Conservation (phyloP, 1,140 invertebrate genomes). For the Melitaea cinxia region DNA sequence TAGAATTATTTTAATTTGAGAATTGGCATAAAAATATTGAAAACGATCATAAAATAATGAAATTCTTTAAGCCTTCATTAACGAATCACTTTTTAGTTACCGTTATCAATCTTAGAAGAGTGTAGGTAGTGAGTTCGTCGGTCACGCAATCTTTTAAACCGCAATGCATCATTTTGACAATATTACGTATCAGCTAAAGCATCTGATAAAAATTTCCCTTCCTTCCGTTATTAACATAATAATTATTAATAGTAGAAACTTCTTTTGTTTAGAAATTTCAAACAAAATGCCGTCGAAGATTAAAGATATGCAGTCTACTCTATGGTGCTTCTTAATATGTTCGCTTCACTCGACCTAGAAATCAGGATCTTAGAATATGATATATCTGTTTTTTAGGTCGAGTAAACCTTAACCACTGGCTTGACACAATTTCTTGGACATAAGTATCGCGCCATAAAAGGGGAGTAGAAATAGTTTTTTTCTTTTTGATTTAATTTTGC, state of each 20-base stretch:
- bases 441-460: neutral
- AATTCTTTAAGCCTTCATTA: too few species aligned
- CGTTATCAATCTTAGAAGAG: neutral
- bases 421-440: conserved; percentile 10
- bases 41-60: too few species aligned
- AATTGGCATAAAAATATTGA: neutral
- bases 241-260: neutral
- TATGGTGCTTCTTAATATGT: neutral
- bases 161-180: conserved; percentile 64
- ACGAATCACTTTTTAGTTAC: neutral
- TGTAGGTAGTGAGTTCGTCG: conserved; percentile 19
- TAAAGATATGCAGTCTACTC: neutral
- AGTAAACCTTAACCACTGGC: conserved; percentile 25
- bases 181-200: conserved; percentile 8
- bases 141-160: conserved; percentile 49
- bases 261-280: neutral
- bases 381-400: conserved; percentile 24
- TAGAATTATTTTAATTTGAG: neutral
- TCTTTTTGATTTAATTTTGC: too few species aligned
- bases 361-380: conserved; percentile 25
- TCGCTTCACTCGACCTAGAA: conserved; percentile 30
- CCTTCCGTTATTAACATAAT: neutral
- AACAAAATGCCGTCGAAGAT: neutral
- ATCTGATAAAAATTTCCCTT: conserved; percentile 2
- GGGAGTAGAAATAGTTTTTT: too few species aligned